A percentile compares a stretch with the other conserved stretches of the same genome.
These are phyloP conservation scores for Halcyon badia DNA, from an alignment of 2,797 vertebrate species.

Conservation along the genomic window DNA sequence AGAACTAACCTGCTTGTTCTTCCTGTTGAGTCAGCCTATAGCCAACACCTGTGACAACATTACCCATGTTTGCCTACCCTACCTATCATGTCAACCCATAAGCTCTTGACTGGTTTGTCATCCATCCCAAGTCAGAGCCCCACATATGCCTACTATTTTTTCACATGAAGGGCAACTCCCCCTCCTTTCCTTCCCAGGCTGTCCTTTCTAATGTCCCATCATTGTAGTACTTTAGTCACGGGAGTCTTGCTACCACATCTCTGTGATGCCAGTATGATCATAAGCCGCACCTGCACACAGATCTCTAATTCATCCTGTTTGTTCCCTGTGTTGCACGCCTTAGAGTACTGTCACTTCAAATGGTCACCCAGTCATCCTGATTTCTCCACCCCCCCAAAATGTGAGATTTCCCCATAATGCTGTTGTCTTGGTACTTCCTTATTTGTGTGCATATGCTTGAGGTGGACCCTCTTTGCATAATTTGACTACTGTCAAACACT, in stretches of 20 bases:
- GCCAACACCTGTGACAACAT: background rate
- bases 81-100: background rate
- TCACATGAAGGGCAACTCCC: background rate
- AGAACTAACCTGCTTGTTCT: background rate
- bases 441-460: background rate
- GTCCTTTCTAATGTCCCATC: background rate
- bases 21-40: background rate
- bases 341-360: background rate
- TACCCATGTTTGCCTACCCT: background rate
- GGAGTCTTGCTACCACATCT: background rate
- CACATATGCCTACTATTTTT: background rate
- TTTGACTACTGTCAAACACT: slow-evolving; percentile 16
- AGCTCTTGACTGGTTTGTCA: background rate
- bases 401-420: background rate
- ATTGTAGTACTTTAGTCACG: background rate
- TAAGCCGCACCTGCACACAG: background rate
- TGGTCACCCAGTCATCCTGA: background rate
- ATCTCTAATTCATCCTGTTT: background rate
- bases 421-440: background rate
- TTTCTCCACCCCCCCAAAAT: background rate
- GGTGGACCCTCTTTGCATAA: background rate
- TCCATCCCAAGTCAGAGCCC: background rate
- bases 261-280: background rate
- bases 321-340: background rate
- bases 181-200: background rate